These are phyloP conservation scores for Pluvianellus socialis DNA, from an alignment of 2,113 vertebrate genomes.

Conservation along the genomic window DNA sequence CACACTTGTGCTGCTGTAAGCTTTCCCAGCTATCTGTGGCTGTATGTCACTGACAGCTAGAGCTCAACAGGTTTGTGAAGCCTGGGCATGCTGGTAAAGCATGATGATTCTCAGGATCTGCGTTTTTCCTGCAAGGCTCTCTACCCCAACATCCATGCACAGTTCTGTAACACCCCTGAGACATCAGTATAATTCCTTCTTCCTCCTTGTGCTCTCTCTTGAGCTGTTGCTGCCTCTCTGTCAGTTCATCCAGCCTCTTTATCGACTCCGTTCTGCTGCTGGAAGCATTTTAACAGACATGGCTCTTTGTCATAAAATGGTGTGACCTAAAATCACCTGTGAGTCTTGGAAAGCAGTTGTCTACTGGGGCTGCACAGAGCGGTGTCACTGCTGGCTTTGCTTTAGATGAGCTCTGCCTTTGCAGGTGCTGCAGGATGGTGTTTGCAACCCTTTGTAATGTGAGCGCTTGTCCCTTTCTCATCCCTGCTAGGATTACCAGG, in stretches of 20 bases:
- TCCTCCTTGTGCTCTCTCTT: background rate
- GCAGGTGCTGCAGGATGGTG: rapidly evolving
- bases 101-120: background rate
- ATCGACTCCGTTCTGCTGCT: background rate
- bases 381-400: background rate
- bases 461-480: rapidly evolving
- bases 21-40: background rate
- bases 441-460: rapidly evolving
- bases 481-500: slow-evolving; percentile 90
- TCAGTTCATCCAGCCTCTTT: background rate
- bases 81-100: background rate
- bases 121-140: background rate
- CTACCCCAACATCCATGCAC: background rate
- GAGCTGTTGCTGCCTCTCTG: background rate
- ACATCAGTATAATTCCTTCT: background rate
- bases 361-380: background rate
- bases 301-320: background rate
- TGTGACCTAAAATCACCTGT: background rate
- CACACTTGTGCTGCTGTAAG: background rate
- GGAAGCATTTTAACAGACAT: background rate
- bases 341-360: background rate
- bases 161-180: background rate
- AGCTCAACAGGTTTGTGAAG: background rate
- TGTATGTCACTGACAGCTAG: background rate
- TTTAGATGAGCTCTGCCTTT: background rate